Conservation (phyloP, 2,113 vertebrate genomes). For the Mormoops blainvillei region DNA sequence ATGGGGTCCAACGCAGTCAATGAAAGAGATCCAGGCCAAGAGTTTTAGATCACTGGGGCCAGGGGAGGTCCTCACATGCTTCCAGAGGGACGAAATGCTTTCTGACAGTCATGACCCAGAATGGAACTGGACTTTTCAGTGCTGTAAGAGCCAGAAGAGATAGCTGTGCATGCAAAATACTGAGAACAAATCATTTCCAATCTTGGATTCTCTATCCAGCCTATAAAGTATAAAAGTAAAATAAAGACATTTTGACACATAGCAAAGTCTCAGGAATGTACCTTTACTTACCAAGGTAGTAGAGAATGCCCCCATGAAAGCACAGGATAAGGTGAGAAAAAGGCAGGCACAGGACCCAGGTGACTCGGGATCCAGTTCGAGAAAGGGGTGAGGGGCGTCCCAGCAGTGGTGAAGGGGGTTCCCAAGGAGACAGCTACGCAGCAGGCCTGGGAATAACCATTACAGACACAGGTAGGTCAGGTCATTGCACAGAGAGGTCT, state of each 20-base stretch:
- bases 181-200: neutral
- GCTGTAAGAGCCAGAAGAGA: neutral
- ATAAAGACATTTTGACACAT: neutral
- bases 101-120: neutral
- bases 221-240: neutral
- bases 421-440: neutral
- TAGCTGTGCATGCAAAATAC: neutral
- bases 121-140: neutral
- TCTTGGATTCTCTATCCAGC: neutral
- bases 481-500: neutral
- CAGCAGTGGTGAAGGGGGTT: neutral
- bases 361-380: neutral
- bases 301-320: neutral
- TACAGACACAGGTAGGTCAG: neutral
- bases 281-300: neutral
- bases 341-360: neutral
- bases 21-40: neutral
- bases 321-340: neutral
- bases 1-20: neutral
- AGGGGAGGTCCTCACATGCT: neutral
- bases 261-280: neutral
- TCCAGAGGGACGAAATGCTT: neutral
- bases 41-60: neutral
- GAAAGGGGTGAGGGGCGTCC: neutral
- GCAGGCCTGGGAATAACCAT: neutral